Conservation (phyloP, 2,797 vertebrate species). For the Falco columbarius region DNA sequence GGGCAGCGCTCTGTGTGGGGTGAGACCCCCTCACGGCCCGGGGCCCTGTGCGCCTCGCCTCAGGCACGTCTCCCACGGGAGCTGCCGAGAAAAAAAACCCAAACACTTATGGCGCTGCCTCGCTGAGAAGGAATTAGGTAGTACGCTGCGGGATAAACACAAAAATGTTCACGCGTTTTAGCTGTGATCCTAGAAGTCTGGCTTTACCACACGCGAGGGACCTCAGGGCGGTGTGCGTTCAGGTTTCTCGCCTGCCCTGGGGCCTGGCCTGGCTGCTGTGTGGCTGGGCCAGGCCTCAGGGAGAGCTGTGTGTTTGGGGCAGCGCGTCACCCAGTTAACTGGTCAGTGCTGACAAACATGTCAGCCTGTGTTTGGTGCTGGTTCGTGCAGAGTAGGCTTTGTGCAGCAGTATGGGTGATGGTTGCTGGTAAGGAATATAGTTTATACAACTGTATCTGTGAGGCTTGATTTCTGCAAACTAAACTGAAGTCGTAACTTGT, state of each 20-base stretch:
- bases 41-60: neutral
- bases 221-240: fast-evolving
- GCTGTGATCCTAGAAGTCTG: fast-evolving
- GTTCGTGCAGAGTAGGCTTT: fast-evolving
- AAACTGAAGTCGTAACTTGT: fast-evolving
- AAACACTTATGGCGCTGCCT: neutral
- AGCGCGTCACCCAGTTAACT: fast-evolving
- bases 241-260: fast-evolving
- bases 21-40: fast-evolving
- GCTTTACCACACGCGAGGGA: fast-evolving
- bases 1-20: fast-evolving
- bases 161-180: fast-evolving
- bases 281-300: fast-evolving
- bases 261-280: neutral
- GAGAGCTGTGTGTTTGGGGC: neutral
- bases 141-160: fast-evolving
- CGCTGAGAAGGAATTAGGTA: too few relatives aligned
- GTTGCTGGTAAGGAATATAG: neutral
- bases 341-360: fast-evolving
- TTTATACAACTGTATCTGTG: fast-evolving
- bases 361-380: fast-evolving
- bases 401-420: fast-evolving
- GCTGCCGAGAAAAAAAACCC: too few relatives aligned
- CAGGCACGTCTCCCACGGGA: neutral
- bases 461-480: neutral